phyloP scores from a whole-genome alignment of 64 coral and sea anemone genomes.

The Anthopleura sola region DNA sequence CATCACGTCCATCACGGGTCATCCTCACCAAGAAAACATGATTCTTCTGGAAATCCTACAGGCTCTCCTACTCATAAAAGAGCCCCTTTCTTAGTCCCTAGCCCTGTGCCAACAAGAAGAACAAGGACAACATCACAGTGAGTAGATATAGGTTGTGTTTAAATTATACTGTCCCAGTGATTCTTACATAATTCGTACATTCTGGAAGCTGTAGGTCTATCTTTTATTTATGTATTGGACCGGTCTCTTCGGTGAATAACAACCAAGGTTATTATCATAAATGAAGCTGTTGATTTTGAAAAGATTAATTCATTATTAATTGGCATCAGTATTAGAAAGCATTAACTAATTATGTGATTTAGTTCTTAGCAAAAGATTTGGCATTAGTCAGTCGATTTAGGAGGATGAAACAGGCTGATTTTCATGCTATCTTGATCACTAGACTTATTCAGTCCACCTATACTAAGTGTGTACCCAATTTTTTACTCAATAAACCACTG shows the following conservation, averaged over 20 bases:
- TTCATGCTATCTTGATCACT: no score
- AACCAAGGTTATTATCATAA: background rate
- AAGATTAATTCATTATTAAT: background rate
- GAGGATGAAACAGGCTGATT: no score
- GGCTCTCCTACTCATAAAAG: conserved; percentile 48
- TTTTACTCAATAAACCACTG: no score
- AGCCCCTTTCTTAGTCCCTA: conserved; percentile 66
- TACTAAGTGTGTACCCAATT: no score
- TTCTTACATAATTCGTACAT: background rate
- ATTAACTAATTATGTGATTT: background rate
- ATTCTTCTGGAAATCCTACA: conserved; percentile 13
- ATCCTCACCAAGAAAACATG: background rate
- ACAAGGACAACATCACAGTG: conserved; percentile 94
- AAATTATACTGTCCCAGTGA: no score
- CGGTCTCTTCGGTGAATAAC: background rate
- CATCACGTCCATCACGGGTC: conserved; percentile 1
- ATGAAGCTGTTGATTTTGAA: background rate
- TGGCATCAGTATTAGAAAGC: background rate
- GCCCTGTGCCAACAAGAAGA: conserved; percentile 83
- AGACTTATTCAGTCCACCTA: no score
- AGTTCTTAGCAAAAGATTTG: no score
- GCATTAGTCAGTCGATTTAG: no score
- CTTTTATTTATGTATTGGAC: background rate
- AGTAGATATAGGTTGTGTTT: background rate
- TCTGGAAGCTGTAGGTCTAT: background rate